Percentiles rank a stretch among this genome's conserved stretches.
These are phyloP conservation scores for Neoniphon sammara DNA, from an alignment of 2,797 vertebrate genomes.

Conservation along the genomic window DNA sequence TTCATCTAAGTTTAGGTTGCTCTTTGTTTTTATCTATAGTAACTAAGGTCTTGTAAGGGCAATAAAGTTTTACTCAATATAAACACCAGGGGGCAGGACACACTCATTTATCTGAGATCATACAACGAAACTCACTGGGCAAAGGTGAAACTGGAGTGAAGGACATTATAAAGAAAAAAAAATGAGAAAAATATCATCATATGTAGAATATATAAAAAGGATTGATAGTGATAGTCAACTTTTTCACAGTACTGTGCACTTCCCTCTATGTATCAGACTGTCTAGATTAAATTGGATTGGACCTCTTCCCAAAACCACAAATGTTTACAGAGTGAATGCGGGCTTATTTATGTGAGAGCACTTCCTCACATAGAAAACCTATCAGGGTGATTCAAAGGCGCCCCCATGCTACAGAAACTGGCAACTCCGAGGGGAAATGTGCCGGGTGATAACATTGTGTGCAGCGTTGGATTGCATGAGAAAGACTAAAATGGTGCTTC, in stretches of 20 bases:
- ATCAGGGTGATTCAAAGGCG: conserved; percentile 25
- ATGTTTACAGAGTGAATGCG: conserved; percentile 39
- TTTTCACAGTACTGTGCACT: background rate
- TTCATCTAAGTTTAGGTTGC: too few species aligned
- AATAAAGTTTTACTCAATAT: conserved; percentile 3
- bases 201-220: conserved; percentile 11
- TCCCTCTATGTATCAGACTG: conserved; percentile 2
- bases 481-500: conserved; percentile 60
- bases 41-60: too few species aligned
- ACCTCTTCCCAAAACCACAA: conserved; percentile 47
- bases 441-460: conserved; percentile 68
- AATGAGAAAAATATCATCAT: background rate
- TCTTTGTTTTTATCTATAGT: background rate
- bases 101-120: conserved; percentile 32
- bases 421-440: conserved; percentile 61
- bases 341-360: conserved; percentile 38
- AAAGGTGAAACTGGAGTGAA: conserved; percentile 15
- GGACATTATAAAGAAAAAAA: conserved; percentile 4
- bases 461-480: conserved; percentile 60
- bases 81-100: conserved; percentile 73
- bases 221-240: background rate
- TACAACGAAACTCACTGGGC: background rate
- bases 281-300: conserved; percentile 19
- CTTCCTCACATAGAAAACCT: conserved; percentile 51
- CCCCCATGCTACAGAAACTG: conserved; percentile 23